Percentiles rank a stretch among this genome's conserved stretches.
Conservation (phyloP, 2,888 invertebrate species). For the Endomychus coccineus region DNA sequence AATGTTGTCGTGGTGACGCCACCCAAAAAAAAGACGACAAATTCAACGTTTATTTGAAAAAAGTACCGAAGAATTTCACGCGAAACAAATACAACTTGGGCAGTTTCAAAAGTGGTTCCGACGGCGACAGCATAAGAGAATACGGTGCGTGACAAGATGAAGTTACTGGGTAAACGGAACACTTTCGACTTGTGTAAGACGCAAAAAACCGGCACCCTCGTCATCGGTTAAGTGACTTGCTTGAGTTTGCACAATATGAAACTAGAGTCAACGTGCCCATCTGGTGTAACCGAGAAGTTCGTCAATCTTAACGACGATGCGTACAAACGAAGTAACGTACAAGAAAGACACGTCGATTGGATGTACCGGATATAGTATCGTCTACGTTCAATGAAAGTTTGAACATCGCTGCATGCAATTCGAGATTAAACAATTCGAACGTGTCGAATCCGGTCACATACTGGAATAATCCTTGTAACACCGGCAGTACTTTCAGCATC, state of each 20-base stretch:
- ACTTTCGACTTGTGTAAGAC: constrained; percentile 22
- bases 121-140: too few relatives aligned
- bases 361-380: constrained; percentile 12
- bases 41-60: constrained; percentile 31
- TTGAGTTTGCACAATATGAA: constrained; percentile 33
- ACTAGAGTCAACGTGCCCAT: constrained; percentile 27
- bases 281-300: constrained; percentile 36
- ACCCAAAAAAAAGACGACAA: constrained; percentile 12
- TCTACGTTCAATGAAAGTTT: constrained; percentile 12
- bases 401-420: neutral
- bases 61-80: constrained; percentile 41
- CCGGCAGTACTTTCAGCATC: constrained; percentile 11
- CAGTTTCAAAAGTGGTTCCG: constrained; percentile 20
- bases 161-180: constrained; percentile 25
- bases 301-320: constrained; percentile 21
- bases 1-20: neutral
- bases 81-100: constrained; percentile 35
- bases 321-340: neutral
- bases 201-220: constrained; percentile 25
- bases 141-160: constrained; percentile 20
- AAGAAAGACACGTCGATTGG: constrained; percentile 4
- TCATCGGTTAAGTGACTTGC: too few relatives aligned
- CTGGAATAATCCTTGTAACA: too few relatives aligned
- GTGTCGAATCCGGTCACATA: too few relatives aligned
- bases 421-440: constrained; percentile 1